Conservation (phyloP, 2,888 invertebrate species). For the Dichetophora obliterata region DNA sequence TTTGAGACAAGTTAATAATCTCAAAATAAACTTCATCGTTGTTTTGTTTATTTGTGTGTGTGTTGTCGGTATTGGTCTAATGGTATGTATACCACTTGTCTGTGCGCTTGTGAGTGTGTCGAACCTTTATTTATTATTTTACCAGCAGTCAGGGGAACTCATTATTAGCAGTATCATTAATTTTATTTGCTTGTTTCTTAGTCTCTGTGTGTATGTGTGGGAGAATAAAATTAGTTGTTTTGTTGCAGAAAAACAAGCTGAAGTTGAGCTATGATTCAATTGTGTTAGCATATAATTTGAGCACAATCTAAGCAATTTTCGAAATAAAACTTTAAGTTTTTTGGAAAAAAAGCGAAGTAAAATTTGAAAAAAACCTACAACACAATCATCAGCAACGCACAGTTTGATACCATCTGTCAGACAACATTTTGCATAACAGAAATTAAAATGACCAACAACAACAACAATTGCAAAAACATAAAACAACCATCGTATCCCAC, state of each 20-base stretch:
- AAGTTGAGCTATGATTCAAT: no score
- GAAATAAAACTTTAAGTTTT: background rate
- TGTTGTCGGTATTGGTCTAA: no score
- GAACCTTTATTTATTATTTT: background rate
- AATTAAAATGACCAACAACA: conserved; percentile 26
- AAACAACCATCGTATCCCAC: no score
- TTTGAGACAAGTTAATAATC: no score
- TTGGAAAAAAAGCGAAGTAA: no score
- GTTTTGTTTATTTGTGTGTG: no score
- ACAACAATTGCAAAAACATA: background rate
- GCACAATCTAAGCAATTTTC: background rate
- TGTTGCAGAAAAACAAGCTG: no score
- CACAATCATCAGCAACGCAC: background rate
- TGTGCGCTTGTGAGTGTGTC: background rate
- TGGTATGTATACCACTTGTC: conserved; percentile 7
- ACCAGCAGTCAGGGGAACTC: background rate
- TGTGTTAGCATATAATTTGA: background rate
- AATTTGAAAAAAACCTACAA: background rate
- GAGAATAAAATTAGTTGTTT: no score
- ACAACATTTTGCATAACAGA: background rate
- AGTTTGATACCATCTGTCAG: background rate
- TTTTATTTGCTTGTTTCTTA: background rate
- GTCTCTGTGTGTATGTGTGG: no score
- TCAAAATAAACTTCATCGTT: no score
- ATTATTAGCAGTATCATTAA: conserved; percentile 3